A percentile compares a stretch with the other conserved stretches of the same genome.
Evolutionary conservation across 2,797 vertebrate species (phyloP).

Genomic region (Tiaroga cobitis): DNA sequence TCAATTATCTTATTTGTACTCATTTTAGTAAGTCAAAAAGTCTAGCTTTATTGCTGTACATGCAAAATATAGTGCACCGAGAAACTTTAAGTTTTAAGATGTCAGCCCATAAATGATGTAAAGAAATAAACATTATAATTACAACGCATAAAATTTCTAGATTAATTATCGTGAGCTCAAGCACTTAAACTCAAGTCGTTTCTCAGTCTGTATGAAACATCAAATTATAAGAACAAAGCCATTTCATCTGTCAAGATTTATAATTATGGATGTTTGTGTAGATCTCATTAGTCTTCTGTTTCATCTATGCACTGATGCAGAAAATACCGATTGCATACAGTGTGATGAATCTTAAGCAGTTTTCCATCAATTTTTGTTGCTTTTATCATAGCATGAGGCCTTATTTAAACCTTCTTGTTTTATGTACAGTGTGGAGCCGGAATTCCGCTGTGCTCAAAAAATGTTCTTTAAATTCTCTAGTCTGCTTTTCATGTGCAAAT

Average conservation of each 20-base stretch:
- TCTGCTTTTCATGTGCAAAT: slow-evolving; percentile 2
- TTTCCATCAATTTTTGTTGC: background rate
- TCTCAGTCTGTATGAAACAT: slow-evolving; percentile 44
- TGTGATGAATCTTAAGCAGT: background rate
- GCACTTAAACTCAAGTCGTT: slow-evolving; percentile 46
- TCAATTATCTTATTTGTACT: background rate
- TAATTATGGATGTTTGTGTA: slow-evolving; percentile 39
- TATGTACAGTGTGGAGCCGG: background rate
- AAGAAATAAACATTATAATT: slow-evolving; percentile 31
- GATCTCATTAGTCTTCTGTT: slow-evolving; percentile 19
- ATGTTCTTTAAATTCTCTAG: background rate
- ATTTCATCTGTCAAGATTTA: slow-evolving; percentile 30
- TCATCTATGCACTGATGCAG: slow-evolving; percentile 25
- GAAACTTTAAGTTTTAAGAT: slow-evolving; percentile 2
- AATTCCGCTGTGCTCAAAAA: background rate
- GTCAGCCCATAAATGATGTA: slow-evolving; percentile 1
- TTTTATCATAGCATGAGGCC: background rate
- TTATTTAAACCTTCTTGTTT: background rate
- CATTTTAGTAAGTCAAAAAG: background rate
- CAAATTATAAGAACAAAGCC: slow-evolving; percentile 39
- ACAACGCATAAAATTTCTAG: slow-evolving; percentile 1
- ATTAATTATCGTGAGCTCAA: slow-evolving; percentile 22
- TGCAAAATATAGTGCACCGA: slow-evolving; percentile 1
- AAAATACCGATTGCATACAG: slow-evolving; percentile 30
- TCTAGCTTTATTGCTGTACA: background rate